Evolutionary conservation across 2,888 invertebrate species (phyloP), one percentile per base, ranked within the genome.

Genomic region (Pilophorus perplexus): DNA sequence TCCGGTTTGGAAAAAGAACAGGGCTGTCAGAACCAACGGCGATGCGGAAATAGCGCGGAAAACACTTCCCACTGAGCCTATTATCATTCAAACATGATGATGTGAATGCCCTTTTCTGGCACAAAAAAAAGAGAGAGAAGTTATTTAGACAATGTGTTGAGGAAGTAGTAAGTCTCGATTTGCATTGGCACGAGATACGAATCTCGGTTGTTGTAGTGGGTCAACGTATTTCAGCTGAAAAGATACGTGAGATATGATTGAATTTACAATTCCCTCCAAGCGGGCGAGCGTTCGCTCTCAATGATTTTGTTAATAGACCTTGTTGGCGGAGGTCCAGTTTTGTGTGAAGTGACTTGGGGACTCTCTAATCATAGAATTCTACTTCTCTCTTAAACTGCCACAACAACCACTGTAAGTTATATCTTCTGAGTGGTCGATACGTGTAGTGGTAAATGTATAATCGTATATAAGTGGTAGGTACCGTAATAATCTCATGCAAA

Each of bases 151-250:
- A 55, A 55, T 55, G 23, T 37, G 14, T 22, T 20, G 42, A 42
- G n/a, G 46, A n/a, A 23, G n/a, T 46, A 5, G n/a, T 22, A 25
- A 22, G 14, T n/a, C 46, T 46, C 25, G 46, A 46, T 46, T 46
- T 46, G 46, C 46, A 46, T 46, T 46, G 23, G 22, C n/a, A 46
- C 1, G 38, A 37, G 55, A 55, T 55, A 55, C 37, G 55, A 12
- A 55, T 55, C 55, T 55, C 20, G 20, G 38, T 10, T n/a, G 38
- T 52, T 28, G 52, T 52, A 33, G 37, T 38, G 38, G 52, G 55
- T 55, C 55, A 55, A 38, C 55, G 37, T 55, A 55, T 55, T 55
- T 55, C 37, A 55, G 55, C 55, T 55, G 55, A 55, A 38, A 55
- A 55, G 55, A 55, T 55, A n/a, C n/a, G 55, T 55, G 55, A 55